Evolutionary conservation across 1,140 invertebrate genomes (phyloP).

Genomic region (Leptinotarsa defecta): DNA sequence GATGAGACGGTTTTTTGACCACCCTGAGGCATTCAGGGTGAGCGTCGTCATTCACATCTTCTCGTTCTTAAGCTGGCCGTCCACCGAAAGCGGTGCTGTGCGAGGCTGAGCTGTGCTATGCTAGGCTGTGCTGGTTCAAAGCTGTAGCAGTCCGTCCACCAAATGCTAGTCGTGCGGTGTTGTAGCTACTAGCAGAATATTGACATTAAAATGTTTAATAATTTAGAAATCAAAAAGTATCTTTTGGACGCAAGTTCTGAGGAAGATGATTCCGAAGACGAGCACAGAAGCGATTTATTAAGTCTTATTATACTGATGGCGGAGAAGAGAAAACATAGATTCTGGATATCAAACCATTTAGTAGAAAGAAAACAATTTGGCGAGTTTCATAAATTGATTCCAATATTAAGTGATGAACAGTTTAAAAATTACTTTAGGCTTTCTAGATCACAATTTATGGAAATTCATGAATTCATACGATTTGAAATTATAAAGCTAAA

Average conservation of each 20-base stretch:
- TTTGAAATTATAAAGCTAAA: slow-evolving; percentile 1
- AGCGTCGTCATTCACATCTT: too few species aligned
- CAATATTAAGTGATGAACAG: background rate
- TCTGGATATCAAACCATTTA: background rate
- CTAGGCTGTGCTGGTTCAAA: background rate
- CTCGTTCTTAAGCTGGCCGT: background rate
- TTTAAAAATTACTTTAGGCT: background rate
- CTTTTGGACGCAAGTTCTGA: background rate
- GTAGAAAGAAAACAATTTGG: slow-evolving; percentile 3
- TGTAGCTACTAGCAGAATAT: background rate
- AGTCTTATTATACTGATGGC: background rate
- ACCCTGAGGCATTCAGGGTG: too few species aligned
- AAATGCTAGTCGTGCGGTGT: background rate
- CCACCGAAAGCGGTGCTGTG: background rate
- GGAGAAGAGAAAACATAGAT: background rate
- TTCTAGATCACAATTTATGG: background rate
- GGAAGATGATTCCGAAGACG: slow-evolving; percentile 2
- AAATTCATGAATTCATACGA: background rate
- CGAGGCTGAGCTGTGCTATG: too few species aligned
- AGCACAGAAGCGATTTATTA: background rate
- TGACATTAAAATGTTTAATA: background rate
- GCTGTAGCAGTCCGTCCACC: background rate
- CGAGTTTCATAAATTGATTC: slow-evolving; percentile 3
- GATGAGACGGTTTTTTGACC: too few species aligned
- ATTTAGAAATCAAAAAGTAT: slow-evolving; percentile 1